These are phyloP conservation scores for Takifugu flavidus DNA, from an alignment of 2,113 vertebrate species.

Conservation along the genomic window DNA sequence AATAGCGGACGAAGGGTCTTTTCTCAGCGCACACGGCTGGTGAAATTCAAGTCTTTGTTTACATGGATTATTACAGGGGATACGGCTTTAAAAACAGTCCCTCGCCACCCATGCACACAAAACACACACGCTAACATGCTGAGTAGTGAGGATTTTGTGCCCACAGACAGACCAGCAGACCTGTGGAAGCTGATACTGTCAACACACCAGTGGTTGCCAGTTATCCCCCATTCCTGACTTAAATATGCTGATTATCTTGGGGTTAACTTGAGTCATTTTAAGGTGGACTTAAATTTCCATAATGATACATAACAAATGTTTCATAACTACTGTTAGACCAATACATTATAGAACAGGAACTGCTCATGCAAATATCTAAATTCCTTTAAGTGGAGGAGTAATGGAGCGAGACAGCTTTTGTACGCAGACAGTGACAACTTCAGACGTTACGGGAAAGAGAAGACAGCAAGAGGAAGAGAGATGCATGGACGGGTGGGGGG, in stretches of 20 bases:
- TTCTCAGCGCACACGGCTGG: slow-evolving; percentile 5
- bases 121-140: slow-evolving; percentile 39
- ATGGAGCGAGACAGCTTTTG: slow-evolving; percentile 36
- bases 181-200: slow-evolving; percentile 43
- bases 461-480: slow-evolving; percentile 33
- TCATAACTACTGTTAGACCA: slow-evolving; percentile 51
- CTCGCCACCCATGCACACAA: slow-evolving; percentile 4
- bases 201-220: slow-evolving; percentile 33
- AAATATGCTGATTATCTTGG: slow-evolving; percentile 45
- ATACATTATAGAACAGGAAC: slow-evolving; percentile 39
- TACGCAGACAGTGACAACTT: slow-evolving; percentile 25
- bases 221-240: slow-evolving; percentile 25
- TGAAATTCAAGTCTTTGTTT: slow-evolving; percentile 26
- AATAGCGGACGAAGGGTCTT: neutral
- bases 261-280: slow-evolving; percentile 32
- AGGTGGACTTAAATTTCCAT: slow-evolving; percentile 30
- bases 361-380: slow-evolving; percentile 51
- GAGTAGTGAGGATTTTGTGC: slow-evolving; percentile 51
- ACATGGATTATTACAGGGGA: slow-evolving; percentile 20
- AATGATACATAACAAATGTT: slow-evolving; percentile 42
- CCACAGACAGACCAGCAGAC: slow-evolving; percentile 41
- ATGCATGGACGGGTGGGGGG: slow-evolving; percentile 39
- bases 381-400: slow-evolving; percentile 43
- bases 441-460: slow-evolving; percentile 43
- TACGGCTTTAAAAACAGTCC: slow-evolving; percentile 12